Conservation (phyloP, 2,797 vertebrate species). For the Adelosebastes latens region DNA sequence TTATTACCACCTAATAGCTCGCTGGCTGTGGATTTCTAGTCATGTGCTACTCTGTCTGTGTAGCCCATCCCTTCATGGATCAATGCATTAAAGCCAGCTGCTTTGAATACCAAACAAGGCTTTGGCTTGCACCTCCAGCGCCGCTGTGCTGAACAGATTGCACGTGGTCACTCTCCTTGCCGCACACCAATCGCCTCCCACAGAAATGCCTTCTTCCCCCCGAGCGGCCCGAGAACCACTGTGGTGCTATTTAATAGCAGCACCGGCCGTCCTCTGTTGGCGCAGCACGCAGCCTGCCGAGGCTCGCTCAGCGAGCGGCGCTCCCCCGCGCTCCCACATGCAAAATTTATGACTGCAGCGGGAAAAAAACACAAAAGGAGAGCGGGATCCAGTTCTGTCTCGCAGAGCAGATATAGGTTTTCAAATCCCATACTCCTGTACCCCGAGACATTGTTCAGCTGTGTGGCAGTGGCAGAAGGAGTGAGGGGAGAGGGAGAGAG, state of each 20-base stretch:
- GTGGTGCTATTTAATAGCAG: conserved; percentile 62
- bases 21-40: conserved; percentile 67
- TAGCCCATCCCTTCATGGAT: conserved; percentile 75
- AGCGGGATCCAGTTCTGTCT: conserved; percentile 74
- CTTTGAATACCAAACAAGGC: conserved; percentile 77
- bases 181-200: conserved; percentile 44
- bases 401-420: conserved; percentile 75
- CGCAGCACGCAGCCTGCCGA: conserved; percentile 40
- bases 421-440: conserved; percentile 73
- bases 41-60: conserved; percentile 60
- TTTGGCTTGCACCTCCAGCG: conserved; percentile 56
- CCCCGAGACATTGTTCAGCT: conserved; percentile 68
- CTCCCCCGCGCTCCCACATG: conserved; percentile 55
- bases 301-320: conserved; percentile 47
- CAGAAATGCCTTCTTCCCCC: conserved; percentile 37
- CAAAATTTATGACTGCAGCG: conserved; percentile 77
- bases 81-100: conserved; percentile 65
- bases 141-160: conserved; percentile 57
- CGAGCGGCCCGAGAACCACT: conserved; percentile 32
- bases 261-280: conserved; percentile 54
- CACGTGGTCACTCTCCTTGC: conserved; percentile 59
- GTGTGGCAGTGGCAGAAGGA: conserved; percentile 63
- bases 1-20: conserved; percentile 60
- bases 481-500: conserved; percentile 34
- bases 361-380: conserved; percentile 56